Conservation (phyloP, 2,888 invertebrate species). For the Caenorhabditis doughertyi region DNA sequence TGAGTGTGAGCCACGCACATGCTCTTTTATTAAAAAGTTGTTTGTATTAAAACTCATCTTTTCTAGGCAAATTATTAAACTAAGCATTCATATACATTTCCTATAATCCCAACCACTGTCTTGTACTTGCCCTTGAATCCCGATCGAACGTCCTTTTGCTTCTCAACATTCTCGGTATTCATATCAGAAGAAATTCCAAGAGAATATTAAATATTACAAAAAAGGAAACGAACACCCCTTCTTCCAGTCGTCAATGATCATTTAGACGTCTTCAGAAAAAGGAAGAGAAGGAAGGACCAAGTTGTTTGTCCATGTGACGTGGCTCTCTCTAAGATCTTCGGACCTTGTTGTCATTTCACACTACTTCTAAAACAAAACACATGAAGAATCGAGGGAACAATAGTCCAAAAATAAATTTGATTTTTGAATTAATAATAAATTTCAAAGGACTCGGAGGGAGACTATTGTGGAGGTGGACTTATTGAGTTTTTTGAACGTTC, state of each 20-base stretch:
- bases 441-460: background rate
- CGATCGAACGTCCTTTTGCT: too few relatives aligned
- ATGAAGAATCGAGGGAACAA: background rate
- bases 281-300: background rate
- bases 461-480: background rate
- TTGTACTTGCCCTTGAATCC: too few relatives aligned
- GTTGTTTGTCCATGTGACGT: conserved; percentile 13
- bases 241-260: conserved; percentile 8
- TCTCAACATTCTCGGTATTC: too few relatives aligned
- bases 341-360: conserved; percentile 17
- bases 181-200: too few relatives aligned
- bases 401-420: background rate
- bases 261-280: background rate
- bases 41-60: too few relatives aligned
- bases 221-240: background rate
- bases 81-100: too few relatives aligned
- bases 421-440: background rate
- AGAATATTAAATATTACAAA: conserved; percentile 7
- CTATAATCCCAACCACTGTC: too few relatives aligned
- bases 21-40: too few relatives aligned
- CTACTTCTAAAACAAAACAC: conserved; percentile 1
- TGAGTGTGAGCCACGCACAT: too few relatives aligned
- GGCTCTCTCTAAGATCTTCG: background rate
- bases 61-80: too few relatives aligned
- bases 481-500: too few relatives aligned